Percentiles rank a stretch among this genome's conserved stretches.
Conservation (phyloP, 2,888 invertebrate genomes). For the Tetragonula carbonaria region DNA sequence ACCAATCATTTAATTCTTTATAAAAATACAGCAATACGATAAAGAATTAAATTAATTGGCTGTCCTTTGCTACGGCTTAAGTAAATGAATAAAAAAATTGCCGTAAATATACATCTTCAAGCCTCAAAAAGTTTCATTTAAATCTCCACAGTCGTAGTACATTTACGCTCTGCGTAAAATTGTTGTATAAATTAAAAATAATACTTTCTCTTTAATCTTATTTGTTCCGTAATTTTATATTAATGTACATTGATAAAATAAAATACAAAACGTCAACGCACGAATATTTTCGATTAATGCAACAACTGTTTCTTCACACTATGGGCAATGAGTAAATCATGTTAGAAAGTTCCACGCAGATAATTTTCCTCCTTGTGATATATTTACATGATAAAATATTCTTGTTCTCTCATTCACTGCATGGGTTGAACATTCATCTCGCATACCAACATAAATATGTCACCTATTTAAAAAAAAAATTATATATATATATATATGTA, state of each 20-base stretch:
- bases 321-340: constrained; percentile 52
- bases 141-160: constrained; percentile 56
- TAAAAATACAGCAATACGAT: constrained; percentile 73
- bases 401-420: constrained; percentile 43
- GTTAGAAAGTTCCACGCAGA: constrained; percentile 31
- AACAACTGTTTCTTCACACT: neutral
- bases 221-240: constrained; percentile 51
- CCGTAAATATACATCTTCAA: constrained; percentile 23
- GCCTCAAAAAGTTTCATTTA: constrained; percentile 67
- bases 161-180: constrained; percentile 66
- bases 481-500: constrained; percentile 31
- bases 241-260: constrained; percentile 64
- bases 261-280: constrained; percentile 45
- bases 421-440: constrained; percentile 51
- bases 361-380: constrained; percentile 34
- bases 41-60: constrained; percentile 79
- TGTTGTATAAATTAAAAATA: constrained; percentile 74
- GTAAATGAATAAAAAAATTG: constrained; percentile 48
- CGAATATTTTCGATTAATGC: constrained; percentile 43
- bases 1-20: constrained; percentile 79
- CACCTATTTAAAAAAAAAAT: constrained; percentile 39
- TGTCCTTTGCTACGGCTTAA: constrained; percentile 46
- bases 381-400: constrained; percentile 52
- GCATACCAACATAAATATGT: constrained; percentile 51
- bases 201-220: constrained; percentile 73